phyloP scores from a whole-genome alignment of 2,113 vertebrate genomes.

The Lichenostomus cassidix region DNA sequence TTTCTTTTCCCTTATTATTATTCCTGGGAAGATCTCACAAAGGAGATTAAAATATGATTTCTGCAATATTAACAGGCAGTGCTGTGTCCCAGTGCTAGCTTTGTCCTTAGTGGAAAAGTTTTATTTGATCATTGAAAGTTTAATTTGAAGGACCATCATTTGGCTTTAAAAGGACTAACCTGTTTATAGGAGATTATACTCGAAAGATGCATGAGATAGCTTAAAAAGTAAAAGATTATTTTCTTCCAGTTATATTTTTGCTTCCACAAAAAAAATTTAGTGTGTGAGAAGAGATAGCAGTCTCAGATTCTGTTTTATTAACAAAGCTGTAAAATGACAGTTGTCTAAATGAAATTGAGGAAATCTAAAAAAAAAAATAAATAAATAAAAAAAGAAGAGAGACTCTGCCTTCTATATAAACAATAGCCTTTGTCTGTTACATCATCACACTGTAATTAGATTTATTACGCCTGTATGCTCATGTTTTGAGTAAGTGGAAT shows the following conservation, averaged over 20 bases:
- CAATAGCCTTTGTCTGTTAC: slow-evolving; percentile 19
- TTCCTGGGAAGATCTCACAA: background rate
- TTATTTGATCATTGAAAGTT: background rate
- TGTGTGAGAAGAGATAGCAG: background rate
- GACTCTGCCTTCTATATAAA: background rate
- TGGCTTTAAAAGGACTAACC: background rate
- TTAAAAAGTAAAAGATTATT: background rate
- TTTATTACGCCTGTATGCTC: slow-evolving; percentile 9
- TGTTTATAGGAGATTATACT: background rate
- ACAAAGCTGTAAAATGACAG: background rate
- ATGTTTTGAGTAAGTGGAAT: background rate
- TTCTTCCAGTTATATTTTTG: background rate
- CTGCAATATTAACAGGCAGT: background rate
- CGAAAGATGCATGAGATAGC: background rate
- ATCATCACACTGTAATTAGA: slow-evolving; percentile 5
- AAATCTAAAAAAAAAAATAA: background rate
- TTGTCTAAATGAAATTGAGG: background rate
- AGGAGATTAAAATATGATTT: background rate
- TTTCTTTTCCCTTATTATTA: background rate
- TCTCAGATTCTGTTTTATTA: background rate
- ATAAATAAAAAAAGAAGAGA: background rate
- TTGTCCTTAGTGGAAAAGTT: background rate
- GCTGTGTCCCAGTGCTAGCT: background rate
- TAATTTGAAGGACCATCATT: background rate
- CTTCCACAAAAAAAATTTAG: background rate